Evolutionary conservation across 2,888 invertebrate species (phyloP).

Genomic region (Pecten maximus): DNA sequence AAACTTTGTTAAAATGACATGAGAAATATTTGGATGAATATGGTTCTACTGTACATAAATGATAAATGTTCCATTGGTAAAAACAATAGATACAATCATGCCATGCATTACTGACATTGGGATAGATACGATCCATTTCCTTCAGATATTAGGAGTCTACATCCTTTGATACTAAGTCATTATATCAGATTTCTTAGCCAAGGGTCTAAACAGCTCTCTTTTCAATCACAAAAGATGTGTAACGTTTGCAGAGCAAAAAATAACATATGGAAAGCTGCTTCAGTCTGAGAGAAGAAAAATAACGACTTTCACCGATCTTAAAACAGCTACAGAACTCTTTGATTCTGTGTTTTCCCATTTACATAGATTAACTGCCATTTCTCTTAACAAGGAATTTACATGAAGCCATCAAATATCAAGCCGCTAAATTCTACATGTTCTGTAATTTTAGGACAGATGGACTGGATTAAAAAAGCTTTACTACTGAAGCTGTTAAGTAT

Average conservation of each 20-base stretch:
- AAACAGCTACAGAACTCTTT: no score
- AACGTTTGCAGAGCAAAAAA: neutral
- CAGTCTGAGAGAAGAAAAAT: no score
- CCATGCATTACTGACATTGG: neutral
- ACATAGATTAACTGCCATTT: no score
- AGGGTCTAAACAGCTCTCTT: neutral
- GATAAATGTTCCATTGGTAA: neutral
- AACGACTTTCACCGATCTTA: no score
- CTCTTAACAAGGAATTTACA: no score
- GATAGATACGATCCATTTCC: no score
- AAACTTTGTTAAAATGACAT: neutral
- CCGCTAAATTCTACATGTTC: no score
- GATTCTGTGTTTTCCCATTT: no score
- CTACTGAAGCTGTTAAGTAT: neutral
- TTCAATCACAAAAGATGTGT: neutral
- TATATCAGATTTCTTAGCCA: neutral
- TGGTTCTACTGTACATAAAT: neutral
- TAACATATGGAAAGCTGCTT: no score
- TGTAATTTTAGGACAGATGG: neutral
- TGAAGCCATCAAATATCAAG: no score
- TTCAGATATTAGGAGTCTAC: no score
- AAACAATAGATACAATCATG: neutral
- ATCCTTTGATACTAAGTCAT: no score
- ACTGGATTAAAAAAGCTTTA: neutral
- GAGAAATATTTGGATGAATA: neutral